Base-by-base conservation (phyloP, 2,797 vertebrate genomes). In the Epinephelus coioides region DNA sequence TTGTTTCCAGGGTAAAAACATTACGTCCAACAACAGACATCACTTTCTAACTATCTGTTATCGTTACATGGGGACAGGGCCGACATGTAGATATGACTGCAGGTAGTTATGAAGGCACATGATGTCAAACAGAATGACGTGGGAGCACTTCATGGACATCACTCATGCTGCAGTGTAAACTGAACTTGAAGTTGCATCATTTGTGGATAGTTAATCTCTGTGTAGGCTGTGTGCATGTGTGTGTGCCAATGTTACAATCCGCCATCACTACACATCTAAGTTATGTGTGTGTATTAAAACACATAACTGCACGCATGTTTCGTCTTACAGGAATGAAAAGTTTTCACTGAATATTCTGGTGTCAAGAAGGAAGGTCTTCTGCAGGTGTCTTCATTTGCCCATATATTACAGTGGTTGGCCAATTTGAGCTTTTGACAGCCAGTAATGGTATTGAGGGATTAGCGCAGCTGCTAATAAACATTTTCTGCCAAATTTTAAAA, bases 61-160 rank as follows among this genome's bases (percentile, higher is more conserved):
- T 76, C 65, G 69, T 74, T 80, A 82, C 54, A 69, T 50, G 40
- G n/a, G 18, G 44, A 83, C 19, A 82, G 80, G 76, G 47, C 2
- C 74, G 68, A 84, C 60, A 83, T 27, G 83, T 25, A 85, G 68
- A 79, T 44, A 69, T 71, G 74, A 46, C 63, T 60, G 67, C 50
- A 81, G 50, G 61, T 62, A 68, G 64, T 71, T 72, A 84, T 80
- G 66, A 56, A 75, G 34, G 46, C 64, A 83, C 75, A 85, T 21
- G 57, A 86, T 76, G 66, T 83, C 69, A 62, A 73, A 81, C 57
- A 68, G 44, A 73, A 83, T 61, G 72, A 74, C 27, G 76, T 82
- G 60, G 73, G 54, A 64, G 38, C 17, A 78, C 51, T 75, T 78
- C 54, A 66, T 62, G 65, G 73, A 66, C 51, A 76, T 50, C 21